Percentiles rank a stretch among this genome's conserved stretches.
Conservation (phyloP, 2,113 vertebrate species). For the Corydoras maculifer region DNA sequence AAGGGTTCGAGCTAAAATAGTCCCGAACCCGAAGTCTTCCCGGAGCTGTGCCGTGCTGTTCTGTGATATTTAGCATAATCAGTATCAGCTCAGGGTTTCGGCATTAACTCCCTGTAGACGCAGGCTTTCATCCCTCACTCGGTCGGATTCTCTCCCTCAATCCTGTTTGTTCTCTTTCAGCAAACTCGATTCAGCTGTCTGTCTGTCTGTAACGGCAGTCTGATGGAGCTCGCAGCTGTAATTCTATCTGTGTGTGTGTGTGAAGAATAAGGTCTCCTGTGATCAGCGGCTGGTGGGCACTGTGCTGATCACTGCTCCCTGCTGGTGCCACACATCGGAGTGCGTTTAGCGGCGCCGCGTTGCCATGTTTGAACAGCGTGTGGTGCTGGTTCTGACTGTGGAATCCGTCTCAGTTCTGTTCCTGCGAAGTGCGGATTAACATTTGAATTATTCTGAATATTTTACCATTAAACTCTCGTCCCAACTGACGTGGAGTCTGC, state of each 20-base stretch:
- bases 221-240: constrained; percentile 2
- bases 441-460: not conserved
- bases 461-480: too few relatives aligned
- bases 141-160: not conserved
- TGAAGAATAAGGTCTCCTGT: not conserved
- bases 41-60: not conserved
- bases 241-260: not conserved
- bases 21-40: not conserved
- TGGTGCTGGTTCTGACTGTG: not conserved
- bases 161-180: not conserved
- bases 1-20: not conserved
- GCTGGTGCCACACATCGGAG: not conserved
- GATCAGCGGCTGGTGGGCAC: constrained; percentile 2
- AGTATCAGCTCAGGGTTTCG: not conserved
- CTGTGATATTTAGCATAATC: constrained; percentile 9
- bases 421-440: too few relatives aligned
- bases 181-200: not conserved
- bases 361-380: not conserved
- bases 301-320: not conserved
- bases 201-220: not conserved
- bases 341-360: not conserved
- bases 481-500: too few relatives aligned
- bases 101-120: not conserved
- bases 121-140: not conserved
- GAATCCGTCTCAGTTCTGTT: not conserved